A percentile compares a stretch with the other conserved stretches of the same genome.
Conservation (phyloP, 2,797 vertebrate species). For the Pseudopleuronectes americanus region DNA sequence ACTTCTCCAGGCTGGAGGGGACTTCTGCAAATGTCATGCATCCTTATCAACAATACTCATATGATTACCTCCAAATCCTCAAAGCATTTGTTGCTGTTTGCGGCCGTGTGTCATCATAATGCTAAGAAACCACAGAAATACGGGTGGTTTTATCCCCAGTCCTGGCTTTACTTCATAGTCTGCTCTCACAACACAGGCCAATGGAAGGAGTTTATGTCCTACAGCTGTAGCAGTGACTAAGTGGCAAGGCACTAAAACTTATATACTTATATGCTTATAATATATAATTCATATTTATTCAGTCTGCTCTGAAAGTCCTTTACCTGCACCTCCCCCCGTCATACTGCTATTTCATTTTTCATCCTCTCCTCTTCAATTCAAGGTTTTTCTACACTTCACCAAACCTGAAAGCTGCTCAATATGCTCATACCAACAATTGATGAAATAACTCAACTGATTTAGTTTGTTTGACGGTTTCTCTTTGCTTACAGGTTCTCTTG, state of each 20-base stretch:
- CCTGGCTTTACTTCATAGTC: conserved; percentile 53
- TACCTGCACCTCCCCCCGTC: not conserved
- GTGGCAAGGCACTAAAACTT: conserved; percentile 30
- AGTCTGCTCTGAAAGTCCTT: not conserved
- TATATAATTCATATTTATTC: not conserved
- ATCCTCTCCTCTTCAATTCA: not conserved
- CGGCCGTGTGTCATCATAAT: conserved; percentile 67
- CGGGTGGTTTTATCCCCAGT: conserved; percentile 61
- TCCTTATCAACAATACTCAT: conserved; percentile 71
- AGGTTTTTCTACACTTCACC: not conserved
- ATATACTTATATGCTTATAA: not conserved
- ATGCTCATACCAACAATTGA: not conserved
- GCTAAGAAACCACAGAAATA: conserved; percentile 56
- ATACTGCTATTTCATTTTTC: not conserved
- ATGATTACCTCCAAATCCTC: conserved; percentile 70
- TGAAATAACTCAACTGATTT: not conserved
- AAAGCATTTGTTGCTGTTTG: conserved; percentile 71
- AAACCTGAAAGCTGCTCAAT: not conserved
- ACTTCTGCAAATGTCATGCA: conserved; percentile 73
- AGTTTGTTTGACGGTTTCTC: too few relatives aligned
- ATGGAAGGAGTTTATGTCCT: conserved; percentile 55
- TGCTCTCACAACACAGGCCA: conserved; percentile 44
- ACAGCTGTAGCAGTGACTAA: conserved; percentile 49
- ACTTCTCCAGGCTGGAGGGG: conserved; percentile 53
- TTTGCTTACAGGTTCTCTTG: too few relatives aligned